A percentile compares a stretch with the other conserved stretches of the same genome.
These are phyloP conservation scores for Rhingia campestris DNA, from an alignment of 2,888 invertebrate species.

Conservation along the genomic window DNA sequence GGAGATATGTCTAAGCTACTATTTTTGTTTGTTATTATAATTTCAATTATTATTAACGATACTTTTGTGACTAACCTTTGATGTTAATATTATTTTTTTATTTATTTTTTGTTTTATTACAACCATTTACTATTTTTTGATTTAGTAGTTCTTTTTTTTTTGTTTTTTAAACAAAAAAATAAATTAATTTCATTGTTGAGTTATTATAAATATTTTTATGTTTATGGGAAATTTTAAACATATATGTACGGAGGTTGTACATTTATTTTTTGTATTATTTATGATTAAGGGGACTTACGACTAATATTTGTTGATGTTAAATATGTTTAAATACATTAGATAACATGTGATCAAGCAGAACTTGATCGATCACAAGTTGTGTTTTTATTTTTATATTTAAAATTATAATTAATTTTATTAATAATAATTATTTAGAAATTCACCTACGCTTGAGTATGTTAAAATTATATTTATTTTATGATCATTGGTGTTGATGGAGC, in stretches of 20 bases:
- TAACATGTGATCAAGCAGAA: too few relatives aligned
- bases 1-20: conserved; percentile 72
- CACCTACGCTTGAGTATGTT: too few relatives aligned
- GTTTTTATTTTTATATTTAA: background rate
- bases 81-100: conserved; percentile 22
- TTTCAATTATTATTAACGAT: conserved; percentile 28
- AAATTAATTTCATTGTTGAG: conserved; percentile 9
- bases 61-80: conserved; percentile 18
- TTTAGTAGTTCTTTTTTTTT: conserved; percentile 15
- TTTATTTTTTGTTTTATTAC: conserved; percentile 50
- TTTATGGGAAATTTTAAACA: conserved; percentile 50
- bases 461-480: too few relatives aligned
- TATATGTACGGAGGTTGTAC: conserved; percentile 50
- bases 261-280: conserved; percentile 10
- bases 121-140: conserved; percentile 56
- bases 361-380: background rate
- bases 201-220: conserved; percentile 17
- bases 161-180: conserved; percentile 5
- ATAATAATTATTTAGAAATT: too few relatives aligned
- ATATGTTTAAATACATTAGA: too few relatives aligned
- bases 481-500: too few relatives aligned
- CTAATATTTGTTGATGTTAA: background rate
- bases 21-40: conserved; percentile 28
- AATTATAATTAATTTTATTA: too few relatives aligned
- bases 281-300: background rate